Conservation (phyloP, 2,113 vertebrate genomes). For the Gavialis gangeticus region DNA sequence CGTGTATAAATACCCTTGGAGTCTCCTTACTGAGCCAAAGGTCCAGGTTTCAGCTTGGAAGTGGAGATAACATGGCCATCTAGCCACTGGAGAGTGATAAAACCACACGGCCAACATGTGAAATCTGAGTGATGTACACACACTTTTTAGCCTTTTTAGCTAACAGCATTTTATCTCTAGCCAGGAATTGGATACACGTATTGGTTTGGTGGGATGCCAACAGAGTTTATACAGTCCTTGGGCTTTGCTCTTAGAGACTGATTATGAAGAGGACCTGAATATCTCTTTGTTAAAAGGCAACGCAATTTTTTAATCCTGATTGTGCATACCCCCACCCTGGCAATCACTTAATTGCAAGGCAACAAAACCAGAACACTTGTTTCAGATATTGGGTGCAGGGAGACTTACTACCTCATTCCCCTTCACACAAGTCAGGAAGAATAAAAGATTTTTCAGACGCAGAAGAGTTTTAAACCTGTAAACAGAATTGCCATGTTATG, state of each 20-base stretch:
- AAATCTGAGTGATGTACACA: not conserved
- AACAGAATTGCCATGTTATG: constrained; percentile 54
- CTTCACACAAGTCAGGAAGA: not conserved
- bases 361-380: constrained; percentile 6
- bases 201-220: not conserved
- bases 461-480: constrained; percentile 11
- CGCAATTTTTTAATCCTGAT: not conserved
- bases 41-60: no score
- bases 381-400: constrained; percentile 1
- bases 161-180: not conserved
- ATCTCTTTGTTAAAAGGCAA: not conserved
- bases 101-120: no score
- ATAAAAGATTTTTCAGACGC: constrained; percentile 38
- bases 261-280: not conserved
- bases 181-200: not conserved
- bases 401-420: not conserved
- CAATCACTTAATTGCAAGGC: not conserved
- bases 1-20: no score
- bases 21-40: no score
- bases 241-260: not conserved
- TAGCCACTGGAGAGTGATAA: no score
- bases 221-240: not conserved
- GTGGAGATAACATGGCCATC: no score
- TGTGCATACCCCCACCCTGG: rapidly evolving
- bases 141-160: not conserved